phyloP scores from a whole-genome alignment of 2,888 invertebrate genomes.

The Drepanosiphum platanoidis region DNA sequence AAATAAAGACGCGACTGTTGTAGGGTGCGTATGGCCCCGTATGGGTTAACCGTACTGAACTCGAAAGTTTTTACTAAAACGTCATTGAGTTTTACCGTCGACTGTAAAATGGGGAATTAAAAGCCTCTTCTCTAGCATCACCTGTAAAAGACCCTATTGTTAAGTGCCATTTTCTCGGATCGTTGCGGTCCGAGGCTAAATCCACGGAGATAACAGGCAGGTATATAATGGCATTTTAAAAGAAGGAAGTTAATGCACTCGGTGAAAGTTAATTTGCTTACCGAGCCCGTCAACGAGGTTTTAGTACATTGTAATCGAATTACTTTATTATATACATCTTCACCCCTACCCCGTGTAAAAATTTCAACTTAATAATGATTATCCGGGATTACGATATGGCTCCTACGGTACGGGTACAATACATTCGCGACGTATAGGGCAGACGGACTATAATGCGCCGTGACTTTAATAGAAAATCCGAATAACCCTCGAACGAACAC shows the following conservation, averaged over 20 bases:
- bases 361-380: background rate
- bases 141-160: conserved; percentile 44
- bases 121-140: conserved; percentile 9
- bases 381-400: conserved; percentile 1
- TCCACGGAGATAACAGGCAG: conserved; percentile 18
- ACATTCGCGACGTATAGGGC: background rate
- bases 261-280: conserved; percentile 28
- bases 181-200: conserved; percentile 10
- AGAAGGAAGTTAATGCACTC: background rate
- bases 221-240: conserved; percentile 18
- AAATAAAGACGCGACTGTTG: too few species aligned
- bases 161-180: conserved; percentile 40
- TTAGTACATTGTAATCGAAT: conserved; percentile 28
- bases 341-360: background rate
- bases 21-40: too few species aligned
- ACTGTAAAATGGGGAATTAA: conserved; percentile 43
- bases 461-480: background rate
- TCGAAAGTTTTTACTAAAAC: conserved; percentile 22
- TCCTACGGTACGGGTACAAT: background rate
- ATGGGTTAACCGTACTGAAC: background rate
- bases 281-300: conserved; percentile 8
- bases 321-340: conserved; percentile 30
- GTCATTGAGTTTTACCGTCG: conserved; percentile 43
- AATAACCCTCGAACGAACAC: background rate
- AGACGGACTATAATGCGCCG: background rate